Conservation (phyloP, 2,113 vertebrate species). For the Anas platyrhynchos region DNA sequence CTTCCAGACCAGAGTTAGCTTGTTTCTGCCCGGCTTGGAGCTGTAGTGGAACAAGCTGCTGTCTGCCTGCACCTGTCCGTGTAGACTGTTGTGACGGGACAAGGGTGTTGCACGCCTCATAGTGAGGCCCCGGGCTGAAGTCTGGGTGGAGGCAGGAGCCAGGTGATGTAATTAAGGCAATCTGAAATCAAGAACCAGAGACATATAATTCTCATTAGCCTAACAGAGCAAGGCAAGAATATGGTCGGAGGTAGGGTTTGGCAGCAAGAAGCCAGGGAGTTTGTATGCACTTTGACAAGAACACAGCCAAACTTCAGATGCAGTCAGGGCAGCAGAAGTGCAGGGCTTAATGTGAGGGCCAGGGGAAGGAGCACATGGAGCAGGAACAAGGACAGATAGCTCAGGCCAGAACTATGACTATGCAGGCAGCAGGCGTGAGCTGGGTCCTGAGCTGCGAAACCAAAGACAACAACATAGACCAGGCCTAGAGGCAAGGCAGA, state of each 20-base stretch:
- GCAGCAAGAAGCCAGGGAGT: not conserved
- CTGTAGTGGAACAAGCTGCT: not conserved
- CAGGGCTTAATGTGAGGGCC: not conserved
- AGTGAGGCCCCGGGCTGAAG: conserved; percentile 33
- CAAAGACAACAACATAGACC: not conserved
- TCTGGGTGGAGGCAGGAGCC: conserved; percentile 53
- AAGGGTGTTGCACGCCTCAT: not conserved
- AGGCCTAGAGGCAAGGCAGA: not conserved
- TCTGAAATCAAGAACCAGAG: conserved; percentile 31
- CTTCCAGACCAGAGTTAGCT: not conserved
- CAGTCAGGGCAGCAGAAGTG: not conserved
- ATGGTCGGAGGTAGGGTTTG: not conserved
- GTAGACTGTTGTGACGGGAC: conserved; percentile 42
- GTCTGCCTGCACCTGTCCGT: conserved; percentile 4
- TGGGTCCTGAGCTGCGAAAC: not conserved
- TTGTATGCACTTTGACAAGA: not conserved
- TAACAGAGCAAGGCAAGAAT: not conserved
- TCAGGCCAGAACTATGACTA: not conserved
- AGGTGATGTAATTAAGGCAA: conserved; percentile 34
- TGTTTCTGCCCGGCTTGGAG: not conserved
- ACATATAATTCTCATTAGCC: conserved; percentile 12
- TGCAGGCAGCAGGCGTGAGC: not conserved
- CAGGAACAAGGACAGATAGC: not conserved
- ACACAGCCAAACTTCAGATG: not conserved
- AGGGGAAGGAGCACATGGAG: not conserved